Base-by-base conservation (phyloP, 2,888 invertebrate genomes). In the Biston stratarius region DNA sequence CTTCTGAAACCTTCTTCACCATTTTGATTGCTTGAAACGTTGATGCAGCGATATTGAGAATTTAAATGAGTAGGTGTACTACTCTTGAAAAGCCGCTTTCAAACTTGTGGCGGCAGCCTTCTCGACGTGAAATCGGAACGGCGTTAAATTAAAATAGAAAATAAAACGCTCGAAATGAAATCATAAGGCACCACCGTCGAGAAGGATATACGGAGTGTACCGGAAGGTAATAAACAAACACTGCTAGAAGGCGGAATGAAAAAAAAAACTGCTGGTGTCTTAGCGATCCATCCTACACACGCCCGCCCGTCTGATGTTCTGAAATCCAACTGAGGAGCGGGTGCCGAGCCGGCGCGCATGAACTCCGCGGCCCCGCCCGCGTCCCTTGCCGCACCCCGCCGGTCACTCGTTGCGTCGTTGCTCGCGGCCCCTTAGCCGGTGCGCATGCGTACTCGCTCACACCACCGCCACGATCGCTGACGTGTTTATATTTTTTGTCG, bases 211-310 rank as follows among this genome's bases (percentile, higher is more conserved):
- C 85, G 86, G 84, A 90, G 79, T 91, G 83, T 91, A 88, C 86
- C 90, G 85, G 88, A 92, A 91, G 87, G 90, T 90, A 88, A 88
- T 89, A 89, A 90, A 93, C 90, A 93, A 93, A 92, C 93, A 93
- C 93, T 92, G 87, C 72, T 90, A 90, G 92, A 93, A 93, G 92
- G 89, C 94, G 94, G 92, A 92, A 91, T 95, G n/a, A n/a, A n/a
- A 92, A 95, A 95, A 75, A 95, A 95, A 92, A 94, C 94, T 94
- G 94, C 92, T 95, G 94, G 89, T 95, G 93, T 90, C 84, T 79
- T 93, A 94, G 83, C 93, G 92, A 91, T 92, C 94, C 94, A 94
- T 94, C 82, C 92, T 91, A 90, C 82, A 92, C 93, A 93, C 93
- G 92, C 94, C 94, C 93, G 93, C 90, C 94, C 93, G 86, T 91